A percentile compares a stretch with the other conserved stretches of the same genome.
phyloP scores from a whole-genome alignment of 2,797 vertebrate species.

The Helicolenus hilgendorfi region DNA sequence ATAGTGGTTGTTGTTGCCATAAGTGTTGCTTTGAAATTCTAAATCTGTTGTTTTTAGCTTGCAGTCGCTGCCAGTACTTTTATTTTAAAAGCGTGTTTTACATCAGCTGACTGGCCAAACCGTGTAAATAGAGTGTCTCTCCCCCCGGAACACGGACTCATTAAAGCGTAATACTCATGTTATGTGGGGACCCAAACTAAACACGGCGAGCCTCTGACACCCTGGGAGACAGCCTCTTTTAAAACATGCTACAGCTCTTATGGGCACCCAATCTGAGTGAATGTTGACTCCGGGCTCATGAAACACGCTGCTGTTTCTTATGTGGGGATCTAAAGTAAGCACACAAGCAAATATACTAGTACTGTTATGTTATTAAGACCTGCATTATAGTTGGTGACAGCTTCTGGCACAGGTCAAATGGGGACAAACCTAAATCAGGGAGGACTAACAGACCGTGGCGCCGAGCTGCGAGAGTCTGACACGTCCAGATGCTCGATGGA shows the following conservation, averaged over 20 bases:
- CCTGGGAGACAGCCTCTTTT: constrained; percentile 31
- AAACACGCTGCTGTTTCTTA: constrained; percentile 2
- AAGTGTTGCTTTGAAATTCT: constrained; percentile 52
- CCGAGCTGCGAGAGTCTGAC: background rate
- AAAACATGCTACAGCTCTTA: constrained; percentile 35
- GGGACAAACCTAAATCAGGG: background rate
- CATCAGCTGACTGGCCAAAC: constrained; percentile 53
- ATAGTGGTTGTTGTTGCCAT: constrained; percentile 26
- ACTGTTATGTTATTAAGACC: background rate
- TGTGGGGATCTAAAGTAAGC: constrained; percentile 13
- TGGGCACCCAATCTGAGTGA: background rate
- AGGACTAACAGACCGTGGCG: background rate
- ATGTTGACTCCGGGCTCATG: background rate
- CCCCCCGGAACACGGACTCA: constrained; percentile 56
- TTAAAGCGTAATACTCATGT: constrained; percentile 66
- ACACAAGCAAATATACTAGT: constrained; percentile 4
- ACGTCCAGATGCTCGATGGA: background rate
- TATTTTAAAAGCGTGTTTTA: constrained; percentile 62
- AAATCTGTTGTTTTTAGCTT: constrained; percentile 47
- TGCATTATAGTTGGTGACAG: background rate
- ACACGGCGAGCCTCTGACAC: constrained; percentile 23
- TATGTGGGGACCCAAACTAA: constrained; percentile 42
- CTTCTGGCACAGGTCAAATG: constrained; percentile 14
- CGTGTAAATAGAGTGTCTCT: constrained; percentile 32
- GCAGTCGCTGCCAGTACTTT: constrained; percentile 30